A percentile compares a stretch with the other conserved stretches of the same genome.
Conservation (phyloP, 2,797 vertebrate species). For the Coranthus polyacanthus region DNA sequence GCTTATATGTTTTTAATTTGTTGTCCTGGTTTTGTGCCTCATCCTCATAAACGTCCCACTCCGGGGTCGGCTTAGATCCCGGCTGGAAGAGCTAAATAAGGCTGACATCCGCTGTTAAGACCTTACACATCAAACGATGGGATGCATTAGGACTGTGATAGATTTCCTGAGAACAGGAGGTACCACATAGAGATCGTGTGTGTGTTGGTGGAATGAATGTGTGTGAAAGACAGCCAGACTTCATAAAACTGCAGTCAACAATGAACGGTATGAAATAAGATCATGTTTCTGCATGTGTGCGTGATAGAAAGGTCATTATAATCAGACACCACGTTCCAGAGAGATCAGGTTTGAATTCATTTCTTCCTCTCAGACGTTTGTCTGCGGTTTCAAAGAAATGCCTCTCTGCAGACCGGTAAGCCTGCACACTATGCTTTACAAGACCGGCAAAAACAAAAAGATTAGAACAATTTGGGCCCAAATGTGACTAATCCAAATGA, state of each 20-base stretch:
- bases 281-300: neutral
- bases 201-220: neutral
- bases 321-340: neutral
- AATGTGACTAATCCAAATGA: conserved; percentile 55
- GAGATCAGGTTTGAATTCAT: conserved; percentile 14
- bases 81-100: conserved; percentile 24
- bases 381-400: conserved; percentile 28
- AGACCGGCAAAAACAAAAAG: conserved; percentile 46
- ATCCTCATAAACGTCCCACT: conserved; percentile 6
- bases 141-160: conserved; percentile 11
- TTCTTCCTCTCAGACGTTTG: conserved; percentile 6
- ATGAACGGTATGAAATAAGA: neutral
- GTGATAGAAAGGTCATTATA: neutral
- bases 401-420: conserved; percentile 47
- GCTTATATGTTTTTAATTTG: neutral
- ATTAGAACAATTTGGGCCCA: conserved; percentile 48
- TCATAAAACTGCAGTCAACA: neutral
- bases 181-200: conserved; percentile 4
- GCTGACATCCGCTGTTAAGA: conserved; percentile 29
- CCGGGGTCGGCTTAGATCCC: conserved; percentile 5
- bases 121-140: conserved; percentile 35
- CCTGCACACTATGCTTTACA: conserved; percentile 34
- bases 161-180: conserved; percentile 30
- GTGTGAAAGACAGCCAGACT: neutral
- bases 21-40: conserved; percentile 8